Base-by-base conservation (phyloP, 2,113 vertebrate species). In the Telmatochromis brachygnathus region DNA sequence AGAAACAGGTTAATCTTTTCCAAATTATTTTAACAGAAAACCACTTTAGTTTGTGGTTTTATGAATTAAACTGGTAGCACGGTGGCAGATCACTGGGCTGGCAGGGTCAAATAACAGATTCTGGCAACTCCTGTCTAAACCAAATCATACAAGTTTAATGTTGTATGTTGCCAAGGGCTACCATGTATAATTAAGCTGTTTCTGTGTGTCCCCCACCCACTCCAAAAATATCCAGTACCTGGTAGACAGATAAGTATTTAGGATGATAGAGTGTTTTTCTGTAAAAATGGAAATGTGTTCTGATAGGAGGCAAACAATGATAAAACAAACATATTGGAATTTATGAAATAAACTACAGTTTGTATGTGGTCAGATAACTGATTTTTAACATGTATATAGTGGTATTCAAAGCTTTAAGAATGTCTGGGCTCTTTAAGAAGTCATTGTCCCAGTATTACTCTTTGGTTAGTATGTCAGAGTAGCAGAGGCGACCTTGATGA, bases 111-210 rank as follows among this genome's bases (percentile, higher is more conserved):
- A 83, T 90, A 93, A 93, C 88, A 81, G 81, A 93, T 92, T 84
- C 89, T 90, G 91, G 93, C 90, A 91, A 84, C 77, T 26, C 84
- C 85, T 65, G 84, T 94, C 86, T 89, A 84, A 94, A 94, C 85
- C 92, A 88, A 93, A 90, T 73, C 91, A 95, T 95, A 88, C 92
- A 96, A 94, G 51, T 95, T 95, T 96, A 95, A 96, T 94, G 92
- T 73, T 83, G 86, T 92, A 93, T 91, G 91, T 93, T 91, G 91
- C 94, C 89, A 85, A 85, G 81, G 93, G 94, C 94, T 86, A 83
- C 77, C 81, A 96, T 96, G 84, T 94, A 96, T 96, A 96, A 96
- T 96, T 95, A 85, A 96, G 87, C 62, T 77, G 23, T 86, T 92
- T 92, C 88, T 82, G 80, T 90, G 90, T 82, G 81, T 56, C 75